Conservation (phyloP, 2,113 vertebrate genomes). For the Turdus rufiventris region DNA sequence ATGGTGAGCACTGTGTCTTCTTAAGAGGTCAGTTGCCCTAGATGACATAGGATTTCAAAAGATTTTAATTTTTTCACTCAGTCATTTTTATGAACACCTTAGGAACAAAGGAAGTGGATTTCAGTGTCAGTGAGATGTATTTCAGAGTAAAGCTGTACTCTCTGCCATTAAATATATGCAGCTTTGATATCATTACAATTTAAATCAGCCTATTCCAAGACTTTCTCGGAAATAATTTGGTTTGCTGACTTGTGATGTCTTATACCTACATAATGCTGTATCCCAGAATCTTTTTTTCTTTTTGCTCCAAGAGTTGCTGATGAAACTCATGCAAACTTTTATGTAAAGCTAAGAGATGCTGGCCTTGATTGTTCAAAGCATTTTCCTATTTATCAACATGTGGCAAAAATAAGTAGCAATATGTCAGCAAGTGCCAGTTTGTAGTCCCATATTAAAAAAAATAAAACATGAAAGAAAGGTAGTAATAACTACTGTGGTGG, state of each 20-base stretch:
- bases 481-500: background rate
- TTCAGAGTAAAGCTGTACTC: background rate
- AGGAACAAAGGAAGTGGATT: background rate
- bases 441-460: background rate
- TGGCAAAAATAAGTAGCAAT: background rate
- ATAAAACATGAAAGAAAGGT: background rate
- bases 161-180: background rate
- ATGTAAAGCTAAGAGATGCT: background rate
- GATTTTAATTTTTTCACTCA: background rate
- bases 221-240: background rate
- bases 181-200: background rate
- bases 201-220: background rate
- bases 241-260: background rate
- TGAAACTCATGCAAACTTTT: background rate
- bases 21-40: background rate
- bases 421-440: background rate
- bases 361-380: background rate
- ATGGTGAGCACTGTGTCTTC: background rate
- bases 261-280: background rate
- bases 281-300: background rate
- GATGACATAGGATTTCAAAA: background rate
- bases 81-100: background rate
- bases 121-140: background rate
- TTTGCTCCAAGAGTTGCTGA: background rate
- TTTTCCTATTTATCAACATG: background rate